These are phyloP conservation scores for Cephalopterus ornatus DNA, from an alignment of 2,113 vertebrate species.

Conservation along the genomic window DNA sequence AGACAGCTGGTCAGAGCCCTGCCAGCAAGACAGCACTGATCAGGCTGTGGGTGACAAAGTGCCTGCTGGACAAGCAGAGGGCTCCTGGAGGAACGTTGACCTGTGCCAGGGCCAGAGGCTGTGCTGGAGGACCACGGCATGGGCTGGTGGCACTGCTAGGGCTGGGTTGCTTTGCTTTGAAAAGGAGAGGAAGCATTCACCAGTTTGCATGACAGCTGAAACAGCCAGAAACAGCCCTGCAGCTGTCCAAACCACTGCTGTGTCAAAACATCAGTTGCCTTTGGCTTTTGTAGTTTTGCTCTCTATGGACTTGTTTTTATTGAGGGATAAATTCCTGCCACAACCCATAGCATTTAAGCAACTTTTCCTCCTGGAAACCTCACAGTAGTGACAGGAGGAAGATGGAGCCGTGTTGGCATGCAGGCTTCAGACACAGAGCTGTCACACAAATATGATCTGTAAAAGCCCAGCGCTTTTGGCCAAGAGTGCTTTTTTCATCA, in stretches of 20 bases:
- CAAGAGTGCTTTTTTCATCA: not conserved
- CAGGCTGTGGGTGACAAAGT: not conserved
- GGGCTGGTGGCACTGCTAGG: not conserved
- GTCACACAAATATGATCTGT: not conserved
- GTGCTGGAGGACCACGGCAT: fast-evolving
- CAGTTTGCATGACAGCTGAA: not conserved
- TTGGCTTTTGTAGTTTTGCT: not conserved
- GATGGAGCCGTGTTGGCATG: not conserved
- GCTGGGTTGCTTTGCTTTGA: not conserved
- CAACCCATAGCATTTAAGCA: not conserved
- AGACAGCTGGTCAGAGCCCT: not conserved
- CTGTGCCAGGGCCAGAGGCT: fast-evolving
- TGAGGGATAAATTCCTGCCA: not conserved
- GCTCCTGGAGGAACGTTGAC: not conserved
- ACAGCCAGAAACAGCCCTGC: not conserved
- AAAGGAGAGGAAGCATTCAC: not conserved
- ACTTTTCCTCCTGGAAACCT: not conserved
- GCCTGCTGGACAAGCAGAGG: not conserved
- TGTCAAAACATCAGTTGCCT: not conserved
- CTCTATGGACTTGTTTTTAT: not conserved
- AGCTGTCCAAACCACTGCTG: not conserved
- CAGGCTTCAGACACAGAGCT: not conserved
- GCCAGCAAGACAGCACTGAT: not conserved
- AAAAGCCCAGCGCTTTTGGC: not conserved
- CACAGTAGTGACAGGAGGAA: not conserved